A percentile compares a stretch with the other conserved stretches of the same genome.
Evolutionary conservation across 2,113 vertebrate genomes (phyloP).

Genomic region (Octodon degus): DNA sequence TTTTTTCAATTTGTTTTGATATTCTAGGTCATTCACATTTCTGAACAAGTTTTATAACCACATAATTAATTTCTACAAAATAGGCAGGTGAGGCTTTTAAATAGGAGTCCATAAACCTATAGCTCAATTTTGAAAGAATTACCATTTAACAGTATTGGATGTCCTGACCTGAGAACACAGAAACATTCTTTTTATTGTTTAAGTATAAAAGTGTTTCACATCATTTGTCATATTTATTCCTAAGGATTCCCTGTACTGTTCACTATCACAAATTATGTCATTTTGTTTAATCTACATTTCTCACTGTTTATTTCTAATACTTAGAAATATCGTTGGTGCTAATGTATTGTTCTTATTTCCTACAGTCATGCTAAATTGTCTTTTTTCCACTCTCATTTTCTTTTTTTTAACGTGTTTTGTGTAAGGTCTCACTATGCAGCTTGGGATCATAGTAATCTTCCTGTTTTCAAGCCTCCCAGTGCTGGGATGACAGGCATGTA

Average conservation of each 20-base stretch:
- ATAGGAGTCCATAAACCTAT: background rate
- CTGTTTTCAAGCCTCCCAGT: too few species aligned
- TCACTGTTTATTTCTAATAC: background rate
- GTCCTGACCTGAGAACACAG: background rate
- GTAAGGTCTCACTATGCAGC: too few species aligned
- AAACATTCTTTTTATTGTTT: background rate
- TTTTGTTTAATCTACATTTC: constrained; percentile 3
- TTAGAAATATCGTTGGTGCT: background rate
- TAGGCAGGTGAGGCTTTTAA: background rate
- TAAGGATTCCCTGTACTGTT: background rate
- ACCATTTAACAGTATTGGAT: background rate
- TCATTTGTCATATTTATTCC: background rate
- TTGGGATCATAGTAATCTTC: too few species aligned
- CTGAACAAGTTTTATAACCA: background rate
- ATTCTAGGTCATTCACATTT: background rate
- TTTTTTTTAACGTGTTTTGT: too few species aligned
- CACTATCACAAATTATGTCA: background rate
- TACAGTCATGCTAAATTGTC: background rate
- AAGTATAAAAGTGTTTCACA: background rate
- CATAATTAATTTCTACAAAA: background rate
- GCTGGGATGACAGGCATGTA: too few species aligned
- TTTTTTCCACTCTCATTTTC: background rate
- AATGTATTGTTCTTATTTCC: background rate
- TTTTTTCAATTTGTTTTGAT: background rate
- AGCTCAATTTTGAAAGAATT: background rate